Percentiles rank a stretch among this genome's conserved stretches.
Evolutionary conservation across 2,113 vertebrate genomes (phyloP).

Genomic region (Chlorodrepanis virens): DNA sequence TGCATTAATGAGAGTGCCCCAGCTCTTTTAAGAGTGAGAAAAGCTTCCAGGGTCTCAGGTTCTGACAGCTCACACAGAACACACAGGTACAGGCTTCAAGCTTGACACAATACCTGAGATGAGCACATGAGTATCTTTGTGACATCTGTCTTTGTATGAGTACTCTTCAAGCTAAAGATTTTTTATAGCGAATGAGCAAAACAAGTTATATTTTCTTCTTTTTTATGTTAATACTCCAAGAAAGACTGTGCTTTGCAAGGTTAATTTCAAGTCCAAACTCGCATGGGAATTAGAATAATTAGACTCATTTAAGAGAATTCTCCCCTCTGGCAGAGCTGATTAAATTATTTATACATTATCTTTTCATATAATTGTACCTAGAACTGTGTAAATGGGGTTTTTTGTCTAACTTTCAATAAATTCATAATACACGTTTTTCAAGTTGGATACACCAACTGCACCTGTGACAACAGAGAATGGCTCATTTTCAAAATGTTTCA

Average conservation of each 20-base stretch:
- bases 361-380: conserved; percentile 25
- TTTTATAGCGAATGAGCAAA: neutral
- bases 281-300: conserved; percentile 10
- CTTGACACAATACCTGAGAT: neutral
- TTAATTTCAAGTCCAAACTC: conserved; percentile 37
- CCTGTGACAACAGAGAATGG: neutral
- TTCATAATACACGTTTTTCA: conserved; percentile 2
- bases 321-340: conserved; percentile 40
- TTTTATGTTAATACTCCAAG: neutral
- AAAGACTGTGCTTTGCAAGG: neutral
- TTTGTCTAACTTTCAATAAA: conserved; percentile 22
- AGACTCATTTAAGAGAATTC: conserved; percentile 42
- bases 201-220: neutral
- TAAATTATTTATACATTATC: conserved; percentile 53
- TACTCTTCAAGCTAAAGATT: neutral
- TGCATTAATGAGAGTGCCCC: neutral
- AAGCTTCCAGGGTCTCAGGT: neutral
- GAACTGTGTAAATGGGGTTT: neutral
- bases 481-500: conserved; percentile 24
- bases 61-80: neutral
- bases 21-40: neutral
- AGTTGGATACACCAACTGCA: neutral
- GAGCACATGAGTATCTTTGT: fast-evolving
- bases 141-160: neutral
- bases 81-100: neutral